phyloP scores from a whole-genome alignment of 2,113 vertebrate species.

The Aythya baeri region DNA sequence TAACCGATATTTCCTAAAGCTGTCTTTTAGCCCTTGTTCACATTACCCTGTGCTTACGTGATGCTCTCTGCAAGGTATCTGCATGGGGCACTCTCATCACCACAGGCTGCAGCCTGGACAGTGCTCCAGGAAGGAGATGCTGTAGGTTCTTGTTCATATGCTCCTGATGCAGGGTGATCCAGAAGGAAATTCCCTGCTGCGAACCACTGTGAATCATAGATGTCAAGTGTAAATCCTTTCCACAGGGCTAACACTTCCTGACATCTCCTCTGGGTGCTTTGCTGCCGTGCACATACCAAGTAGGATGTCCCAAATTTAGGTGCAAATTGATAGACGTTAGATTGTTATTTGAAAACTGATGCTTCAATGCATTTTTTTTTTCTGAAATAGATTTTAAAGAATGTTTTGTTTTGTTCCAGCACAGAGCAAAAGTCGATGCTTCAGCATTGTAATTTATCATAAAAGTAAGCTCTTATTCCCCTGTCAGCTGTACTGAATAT shows the following conservation, averaged over 20 bases:
- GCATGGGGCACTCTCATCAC: neutral
- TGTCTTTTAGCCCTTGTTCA: neutral
- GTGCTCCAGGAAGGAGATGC: neutral
- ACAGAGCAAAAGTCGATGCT: neutral
- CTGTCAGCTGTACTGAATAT: neutral
- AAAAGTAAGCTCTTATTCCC: neutral
- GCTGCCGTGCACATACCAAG: neutral
- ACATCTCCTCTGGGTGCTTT: neutral
- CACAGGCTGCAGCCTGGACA: neutral
- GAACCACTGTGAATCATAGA: neutral
- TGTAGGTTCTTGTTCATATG: neutral
- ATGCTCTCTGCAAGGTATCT: neutral
- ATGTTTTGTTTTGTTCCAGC: neutral
- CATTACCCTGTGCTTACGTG: neutral
- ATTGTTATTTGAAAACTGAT: neutral
- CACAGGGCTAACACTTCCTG: neutral
- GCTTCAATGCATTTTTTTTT: neutral
- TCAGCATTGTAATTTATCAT: neutral
- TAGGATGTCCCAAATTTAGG: neutral
- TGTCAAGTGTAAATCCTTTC: neutral
- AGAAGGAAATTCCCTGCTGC: neutral
- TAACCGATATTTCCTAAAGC: neutral
- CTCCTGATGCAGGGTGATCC: neutral
- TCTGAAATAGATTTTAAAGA: neutral
- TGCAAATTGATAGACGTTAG: neutral